Conservation (phyloP, 2,888 invertebrate species). For the Leptinotarsa peninsularis region DNA sequence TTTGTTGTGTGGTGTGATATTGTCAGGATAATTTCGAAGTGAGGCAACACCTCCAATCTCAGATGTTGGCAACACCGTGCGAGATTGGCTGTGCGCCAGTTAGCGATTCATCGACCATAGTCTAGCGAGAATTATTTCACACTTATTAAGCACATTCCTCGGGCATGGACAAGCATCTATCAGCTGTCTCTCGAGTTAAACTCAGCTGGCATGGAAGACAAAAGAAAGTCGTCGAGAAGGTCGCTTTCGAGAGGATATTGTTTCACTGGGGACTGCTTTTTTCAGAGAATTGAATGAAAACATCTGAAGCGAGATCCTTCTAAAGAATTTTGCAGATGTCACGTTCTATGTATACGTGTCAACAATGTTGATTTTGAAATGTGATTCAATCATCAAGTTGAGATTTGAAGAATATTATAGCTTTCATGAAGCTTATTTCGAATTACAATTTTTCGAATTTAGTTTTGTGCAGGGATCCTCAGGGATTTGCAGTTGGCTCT, state of each 20-base stretch:
- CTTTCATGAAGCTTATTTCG: too few relatives aligned
- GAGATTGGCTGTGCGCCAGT: conserved; percentile 38
- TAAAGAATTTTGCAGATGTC: too few relatives aligned
- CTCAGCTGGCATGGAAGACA: neutral
- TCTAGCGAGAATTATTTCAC: conserved; percentile 26
- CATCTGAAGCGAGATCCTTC: neutral
- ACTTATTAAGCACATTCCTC: conserved; percentile 25
- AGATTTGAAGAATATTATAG: too few relatives aligned
- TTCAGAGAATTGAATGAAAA: neutral
- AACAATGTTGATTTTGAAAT: too few relatives aligned
- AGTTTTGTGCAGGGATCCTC: too few relatives aligned
- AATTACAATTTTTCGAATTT: too few relatives aligned
- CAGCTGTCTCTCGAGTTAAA: conserved; percentile 20
- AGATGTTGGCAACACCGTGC: neutral
- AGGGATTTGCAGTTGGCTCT: too few relatives aligned
- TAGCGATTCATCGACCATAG: conserved; percentile 32
- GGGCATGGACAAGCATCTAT: conserved; percentile 17
- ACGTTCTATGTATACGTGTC: too few relatives aligned
- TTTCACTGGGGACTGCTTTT: conserved; percentile 1
- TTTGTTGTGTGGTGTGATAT: too few relatives aligned
- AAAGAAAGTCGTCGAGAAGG: conserved; percentile 21
- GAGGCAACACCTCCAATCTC: neutral
- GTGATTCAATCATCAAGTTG: too few relatives aligned
- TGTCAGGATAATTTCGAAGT: too few relatives aligned
- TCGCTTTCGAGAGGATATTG: conserved; percentile 16